These are phyloP conservation scores for Agrochola litura DNA, from an alignment of 2,888 invertebrate genomes.

Conservation along the genomic window DNA sequence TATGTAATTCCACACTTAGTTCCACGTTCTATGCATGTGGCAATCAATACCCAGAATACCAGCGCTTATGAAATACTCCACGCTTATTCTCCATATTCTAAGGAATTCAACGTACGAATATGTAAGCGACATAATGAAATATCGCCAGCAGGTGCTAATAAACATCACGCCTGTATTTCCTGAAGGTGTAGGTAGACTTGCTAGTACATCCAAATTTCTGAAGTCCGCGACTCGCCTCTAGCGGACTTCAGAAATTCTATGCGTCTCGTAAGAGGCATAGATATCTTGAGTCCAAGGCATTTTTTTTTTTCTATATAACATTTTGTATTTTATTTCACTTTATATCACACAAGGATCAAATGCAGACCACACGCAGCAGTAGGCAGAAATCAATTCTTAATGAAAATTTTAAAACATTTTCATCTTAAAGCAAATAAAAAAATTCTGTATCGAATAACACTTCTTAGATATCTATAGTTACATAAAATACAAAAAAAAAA, in stretches of 20 bases:
- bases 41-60: slow-evolving; percentile 12
- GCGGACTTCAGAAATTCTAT: too few species aligned
- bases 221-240: too few species aligned
- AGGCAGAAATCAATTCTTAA: neutral
- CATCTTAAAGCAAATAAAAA: neutral
- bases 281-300: neutral
- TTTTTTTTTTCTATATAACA: too few species aligned
- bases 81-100: slow-evolving; percentile 8
- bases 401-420: neutral
- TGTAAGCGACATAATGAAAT: slow-evolving; percentile 7
- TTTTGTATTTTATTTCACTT: too few species aligned
- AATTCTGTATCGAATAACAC: neutral
- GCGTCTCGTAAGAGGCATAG: too few species aligned
- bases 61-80: slow-evolving; percentile 19
- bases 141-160: neutral
- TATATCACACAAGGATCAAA: too few species aligned
- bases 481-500: slow-evolving; percentile 8
- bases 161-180: neutral
- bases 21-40: neutral
- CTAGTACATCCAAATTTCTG: neutral
- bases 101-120: slow-evolving; percentile 2
- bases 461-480: slow-evolving; percentile 4
- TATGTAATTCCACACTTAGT: neutral
- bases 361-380: neutral
- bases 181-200: neutral